Percentiles rank a stretch among this genome's conserved stretches.
phyloP scores from a whole-genome alignment of 2,888 invertebrate species.

The Aphidoletes aphidimyza region DNA sequence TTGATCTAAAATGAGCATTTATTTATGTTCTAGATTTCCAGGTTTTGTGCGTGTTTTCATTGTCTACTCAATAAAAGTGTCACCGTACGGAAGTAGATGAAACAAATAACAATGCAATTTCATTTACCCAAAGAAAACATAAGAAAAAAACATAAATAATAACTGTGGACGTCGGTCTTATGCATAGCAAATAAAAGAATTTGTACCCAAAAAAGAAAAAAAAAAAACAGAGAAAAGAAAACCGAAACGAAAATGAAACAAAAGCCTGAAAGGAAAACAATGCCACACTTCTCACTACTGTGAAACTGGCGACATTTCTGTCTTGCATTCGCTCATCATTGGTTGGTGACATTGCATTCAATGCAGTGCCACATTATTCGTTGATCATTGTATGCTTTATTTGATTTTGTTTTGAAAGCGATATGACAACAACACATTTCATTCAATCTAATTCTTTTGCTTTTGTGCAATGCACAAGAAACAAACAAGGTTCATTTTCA shows the following conservation, averaged over 20 bases:
- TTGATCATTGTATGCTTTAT: background rate
- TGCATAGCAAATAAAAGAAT: conserved; percentile 18
- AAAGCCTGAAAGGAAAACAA: background rate
- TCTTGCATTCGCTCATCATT: background rate
- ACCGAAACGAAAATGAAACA: too few relatives aligned
- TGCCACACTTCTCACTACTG: conserved; percentile 8
- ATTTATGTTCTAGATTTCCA: background rate
- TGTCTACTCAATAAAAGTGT: background rate
- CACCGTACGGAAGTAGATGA: conserved; percentile 6
- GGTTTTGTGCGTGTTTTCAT: background rate
- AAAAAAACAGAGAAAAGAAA: background rate
- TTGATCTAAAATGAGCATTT: background rate
- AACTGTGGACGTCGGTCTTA: background rate
- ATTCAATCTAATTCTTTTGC: background rate
- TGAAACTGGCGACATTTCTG: background rate
- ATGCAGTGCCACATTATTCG: background rate
- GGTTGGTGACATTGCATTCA: background rate
- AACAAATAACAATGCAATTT: conserved; percentile 8
- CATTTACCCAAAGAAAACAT: background rate
- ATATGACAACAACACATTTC: background rate
- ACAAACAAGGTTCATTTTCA: too few relatives aligned
- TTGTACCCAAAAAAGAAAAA: background rate
- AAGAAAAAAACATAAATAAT: background rate
- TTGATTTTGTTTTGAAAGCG: background rate
- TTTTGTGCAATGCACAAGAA: background rate